Evolutionary conservation across 2,888 invertebrate species (phyloP).

Genomic region (Griposia aprilina): DNA sequence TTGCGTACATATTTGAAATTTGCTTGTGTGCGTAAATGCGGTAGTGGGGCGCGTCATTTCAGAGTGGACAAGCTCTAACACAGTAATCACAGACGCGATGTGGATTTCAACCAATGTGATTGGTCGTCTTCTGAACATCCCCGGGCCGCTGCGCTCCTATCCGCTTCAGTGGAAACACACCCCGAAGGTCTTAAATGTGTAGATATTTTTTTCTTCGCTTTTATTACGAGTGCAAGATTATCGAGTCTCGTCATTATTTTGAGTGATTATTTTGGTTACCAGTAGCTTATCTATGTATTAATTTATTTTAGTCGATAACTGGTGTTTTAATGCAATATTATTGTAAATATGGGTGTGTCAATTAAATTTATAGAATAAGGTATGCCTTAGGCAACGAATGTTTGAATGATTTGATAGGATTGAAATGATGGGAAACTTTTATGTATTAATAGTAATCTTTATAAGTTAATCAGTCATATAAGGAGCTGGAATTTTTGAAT

Average conservation of each 20-base stretch:
- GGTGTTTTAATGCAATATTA: conserved; percentile 14
- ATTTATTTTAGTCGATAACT: conserved; percentile 37
- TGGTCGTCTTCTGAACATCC: neutral
- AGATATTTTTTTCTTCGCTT: conserved; percentile 21
- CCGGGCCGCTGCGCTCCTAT: too few species aligned
- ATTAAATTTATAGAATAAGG: conserved; percentile 24
- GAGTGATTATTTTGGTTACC: conserved; percentile 36
- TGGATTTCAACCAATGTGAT: neutral
- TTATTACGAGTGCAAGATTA: conserved; percentile 33
- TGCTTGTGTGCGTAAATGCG: too few species aligned
- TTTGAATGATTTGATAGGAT: neutral
- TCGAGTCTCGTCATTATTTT: conserved; percentile 43
- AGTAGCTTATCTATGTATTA: conserved; percentile 14
- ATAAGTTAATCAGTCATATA: neutral
- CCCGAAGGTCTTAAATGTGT: neutral
- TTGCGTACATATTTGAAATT: too few species aligned
- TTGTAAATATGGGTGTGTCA: conserved; percentile 32
- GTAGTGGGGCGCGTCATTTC: too few species aligned
- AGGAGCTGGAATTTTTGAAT: neutral
- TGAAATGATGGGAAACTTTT: neutral
- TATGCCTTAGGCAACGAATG: conserved; percentile 22
- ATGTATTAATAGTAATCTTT: neutral
- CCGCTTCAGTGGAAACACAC: neutral
- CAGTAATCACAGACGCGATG: neutral
- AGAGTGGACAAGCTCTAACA: too few species aligned